Evolutionary conservation across 2,797 vertebrate genomes (phyloP), one percentile per base, ranked within the genome.

Genomic region (Menidia menidia): DNA sequence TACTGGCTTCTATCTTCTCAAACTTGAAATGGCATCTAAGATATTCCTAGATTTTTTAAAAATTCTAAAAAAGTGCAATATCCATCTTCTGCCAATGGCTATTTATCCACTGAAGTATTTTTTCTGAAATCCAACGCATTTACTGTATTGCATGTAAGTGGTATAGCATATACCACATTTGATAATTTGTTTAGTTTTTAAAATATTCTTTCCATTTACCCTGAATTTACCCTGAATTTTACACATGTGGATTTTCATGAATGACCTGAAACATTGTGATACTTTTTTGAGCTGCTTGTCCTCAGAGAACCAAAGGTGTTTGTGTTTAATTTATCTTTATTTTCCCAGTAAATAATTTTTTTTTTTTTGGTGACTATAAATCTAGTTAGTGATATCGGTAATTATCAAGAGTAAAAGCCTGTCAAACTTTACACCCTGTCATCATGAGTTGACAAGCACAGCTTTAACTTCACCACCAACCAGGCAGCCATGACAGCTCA

Each of bases 401-500:
- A 35, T 18, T 12, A 39, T 73, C 48, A 53, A 58, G 47, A 68
- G 32, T 55, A 66, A 14, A 62, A 68, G 48, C 57, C 48, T 51
- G 56, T 87, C 75, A 77, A 64, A 78, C 54, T 30, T 70, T 80
- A 76, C 35, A 6, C 50, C 8, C 53, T 8, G 14, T 84, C 77
- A 71, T 73, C 55, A 56, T 30, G 59, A 70, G 54, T 55, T 60
- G 76, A 80, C 75, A 66, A 66, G 56, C 39, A 1, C 52, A 59
- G 50, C 65, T 59, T 72, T 50, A 73, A 63, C 65, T 65, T 75
- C 63, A 65, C 74, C 80, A 73, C 74, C 73, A 70, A 73, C 75
- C 78, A 60, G 73, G 73, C 75, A 7, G 69, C 80, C 32, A 55
- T 81, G 83, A 84, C 87, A 90, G 82, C 79, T 52, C 72, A 83